Base-by-base conservation (phyloP, 2,888 invertebrate species). In the Gortyna flavago region DNA sequence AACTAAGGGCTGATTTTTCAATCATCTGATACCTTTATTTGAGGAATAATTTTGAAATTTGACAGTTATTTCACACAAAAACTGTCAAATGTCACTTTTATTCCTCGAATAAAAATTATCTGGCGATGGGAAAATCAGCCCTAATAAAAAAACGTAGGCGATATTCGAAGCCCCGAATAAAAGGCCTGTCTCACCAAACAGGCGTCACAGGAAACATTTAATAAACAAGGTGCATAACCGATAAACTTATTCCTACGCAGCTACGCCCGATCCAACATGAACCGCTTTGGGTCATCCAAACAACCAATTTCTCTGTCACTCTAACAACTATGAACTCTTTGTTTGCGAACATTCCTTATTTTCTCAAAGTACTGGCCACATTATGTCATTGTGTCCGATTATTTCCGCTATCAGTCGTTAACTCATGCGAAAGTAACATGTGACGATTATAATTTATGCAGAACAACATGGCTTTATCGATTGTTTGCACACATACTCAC, bases 351-450 rank as follows among this genome's bases (percentile, higher is more conserved):
- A 75, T 25, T 48, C 29, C 64, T 41, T 51, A 38, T 16, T 75
- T 44, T 38, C 35, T 54, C 59, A n/a, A 71, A 62, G 54, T 61
- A 59, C 54, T 67, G 18, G 48, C 16, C 2, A 80, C 67, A 83
- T 9, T 66, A 41, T 71, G 64, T 80, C 68, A 68, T 69, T 79
- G 74, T 82, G 72, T 82, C 59, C 75, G 72, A 82, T 82, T 82
- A 81, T 81, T 69, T 48, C 38, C 61, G 74, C 85, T 87, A 89
- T 89, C 89, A 84, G 86, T 83, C 83, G 71, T 83, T 87, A 80
- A 77, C 80, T 84, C 78, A 51, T 77, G 77, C 74, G 80, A 87
- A 87, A 85, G 80, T 82, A 79, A 80, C 84, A 80, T 80, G 75
- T 81, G 80, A 79, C 67, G 69, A 66, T 79, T 68, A 71, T 82